Evolutionary conservation across 2,797 vertebrate genomes (phyloP).

Genomic region (Melanotaenia boesemani): DNA sequence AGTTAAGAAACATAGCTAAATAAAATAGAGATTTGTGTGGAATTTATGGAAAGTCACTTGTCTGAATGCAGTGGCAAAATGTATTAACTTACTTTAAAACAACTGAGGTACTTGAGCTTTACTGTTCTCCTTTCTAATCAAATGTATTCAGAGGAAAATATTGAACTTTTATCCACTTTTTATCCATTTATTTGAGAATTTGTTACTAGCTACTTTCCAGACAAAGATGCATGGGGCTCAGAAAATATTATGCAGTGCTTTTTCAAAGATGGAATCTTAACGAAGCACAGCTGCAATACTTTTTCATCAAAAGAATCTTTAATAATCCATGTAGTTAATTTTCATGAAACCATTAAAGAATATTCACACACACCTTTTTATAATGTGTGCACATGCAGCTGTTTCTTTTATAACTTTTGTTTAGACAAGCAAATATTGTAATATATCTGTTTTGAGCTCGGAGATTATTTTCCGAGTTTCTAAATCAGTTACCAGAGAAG

Average conservation of each 20-base stretch:
- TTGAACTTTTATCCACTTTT: neutral
- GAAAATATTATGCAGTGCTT: neutral
- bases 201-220: neutral
- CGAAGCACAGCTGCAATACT: neutral
- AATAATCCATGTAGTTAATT: neutral
- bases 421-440: neutral
- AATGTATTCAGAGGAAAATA: neutral
- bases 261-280: neutral
- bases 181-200: neutral
- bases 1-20: neutral
- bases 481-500: neutral
- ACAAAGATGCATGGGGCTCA: neutral
- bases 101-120: neutral
- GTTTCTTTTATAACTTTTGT: neutral
- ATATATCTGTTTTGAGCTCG: neutral
- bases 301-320: neutral
- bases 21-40: neutral
- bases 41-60: neutral
- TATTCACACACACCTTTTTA: neutral
- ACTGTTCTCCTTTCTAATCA: neutral
- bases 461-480: neutral
- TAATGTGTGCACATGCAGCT: neutral
- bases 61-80: neutral
- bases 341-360: neutral
- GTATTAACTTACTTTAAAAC: neutral